Conservation (phyloP, 1,140 invertebrate genomes). For the Thaumetopoea pityocampa region DNA sequence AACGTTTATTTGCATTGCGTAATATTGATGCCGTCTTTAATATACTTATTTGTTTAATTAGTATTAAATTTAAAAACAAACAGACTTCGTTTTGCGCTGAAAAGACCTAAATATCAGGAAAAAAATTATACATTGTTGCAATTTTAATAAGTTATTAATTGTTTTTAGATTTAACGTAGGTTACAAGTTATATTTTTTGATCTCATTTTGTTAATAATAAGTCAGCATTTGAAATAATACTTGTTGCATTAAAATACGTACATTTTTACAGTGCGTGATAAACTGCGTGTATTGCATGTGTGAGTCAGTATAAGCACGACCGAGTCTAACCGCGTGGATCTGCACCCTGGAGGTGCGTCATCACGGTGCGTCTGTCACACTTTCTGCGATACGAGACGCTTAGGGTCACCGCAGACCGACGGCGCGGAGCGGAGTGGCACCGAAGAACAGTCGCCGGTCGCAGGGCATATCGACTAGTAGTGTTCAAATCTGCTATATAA, state of each 20-base stretch:
- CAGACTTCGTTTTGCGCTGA: constrained; percentile 7
- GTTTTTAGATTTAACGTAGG: constrained; percentile 1
- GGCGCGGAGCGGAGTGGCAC: no score
- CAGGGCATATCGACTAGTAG: no score
- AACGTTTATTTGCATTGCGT: constrained; percentile 1
- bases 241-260: constrained; percentile 28
- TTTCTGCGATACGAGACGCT: no score
- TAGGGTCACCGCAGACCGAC: no score
- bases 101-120: constrained; percentile 3
- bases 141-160: constrained; percentile 2
- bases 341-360: no score
- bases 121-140: constrained; percentile 3
- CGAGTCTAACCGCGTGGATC: no score
- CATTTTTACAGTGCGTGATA: no score
- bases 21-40: constrained; percentile 10
- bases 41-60: constrained; percentile 6
- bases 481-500: no score
- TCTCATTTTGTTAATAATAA: constrained; percentile 10
- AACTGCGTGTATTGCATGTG: no score
- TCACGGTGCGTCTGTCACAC: no score
- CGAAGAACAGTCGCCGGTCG: no score
- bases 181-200: constrained; percentile 10
- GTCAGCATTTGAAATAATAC: constrained; percentile 5
- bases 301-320: no score
- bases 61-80: constrained; percentile 7